Conservation (phyloP, 23 tunicate genomes). For the Pegea sp. region DNA sequence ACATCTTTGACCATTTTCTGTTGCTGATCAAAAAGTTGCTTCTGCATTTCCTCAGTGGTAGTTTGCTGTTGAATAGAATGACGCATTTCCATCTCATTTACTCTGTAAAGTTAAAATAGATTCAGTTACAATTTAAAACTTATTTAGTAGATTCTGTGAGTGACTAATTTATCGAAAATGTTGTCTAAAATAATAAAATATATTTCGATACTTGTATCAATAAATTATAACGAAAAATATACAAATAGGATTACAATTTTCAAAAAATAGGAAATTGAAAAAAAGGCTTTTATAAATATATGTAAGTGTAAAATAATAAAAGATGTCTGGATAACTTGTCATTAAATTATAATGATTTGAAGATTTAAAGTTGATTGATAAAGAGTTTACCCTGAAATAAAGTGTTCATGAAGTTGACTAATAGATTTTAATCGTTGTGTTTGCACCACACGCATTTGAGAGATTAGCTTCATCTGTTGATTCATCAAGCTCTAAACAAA, state of each 20-base stretch:
- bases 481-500: conserved; percentile 21
- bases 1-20: conserved; percentile 32
- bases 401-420: conserved; percentile 62
- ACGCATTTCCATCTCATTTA: conserved; percentile 8
- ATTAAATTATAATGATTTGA: too few species aligned
- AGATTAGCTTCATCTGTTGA: conserved; percentile 40
- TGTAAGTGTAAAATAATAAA: too few species aligned
- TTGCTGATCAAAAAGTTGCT: conserved; percentile 26
- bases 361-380: background rate
- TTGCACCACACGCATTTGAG: conserved; percentile 61
- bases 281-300: too few species aligned
- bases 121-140: background rate
- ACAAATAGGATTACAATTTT: too few species aligned
- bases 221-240: too few species aligned
- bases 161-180: too few species aligned
- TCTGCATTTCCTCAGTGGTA: conserved; percentile 20
- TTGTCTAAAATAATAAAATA: too few species aligned
- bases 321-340: too few species aligned
- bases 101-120: conserved; percentile 2
- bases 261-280: too few species aligned
- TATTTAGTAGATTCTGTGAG: background rate
- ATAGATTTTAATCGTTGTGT: conserved; percentile 47
- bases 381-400: conserved; percentile 15
- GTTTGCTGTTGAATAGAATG: conserved; percentile 11
- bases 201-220: too few species aligned